Evolutionary conservation across 2,797 vertebrate genomes (phyloP), one percentile per base, ranked within the genome.

Genomic region (Leptoclinus maculatus): DNA sequence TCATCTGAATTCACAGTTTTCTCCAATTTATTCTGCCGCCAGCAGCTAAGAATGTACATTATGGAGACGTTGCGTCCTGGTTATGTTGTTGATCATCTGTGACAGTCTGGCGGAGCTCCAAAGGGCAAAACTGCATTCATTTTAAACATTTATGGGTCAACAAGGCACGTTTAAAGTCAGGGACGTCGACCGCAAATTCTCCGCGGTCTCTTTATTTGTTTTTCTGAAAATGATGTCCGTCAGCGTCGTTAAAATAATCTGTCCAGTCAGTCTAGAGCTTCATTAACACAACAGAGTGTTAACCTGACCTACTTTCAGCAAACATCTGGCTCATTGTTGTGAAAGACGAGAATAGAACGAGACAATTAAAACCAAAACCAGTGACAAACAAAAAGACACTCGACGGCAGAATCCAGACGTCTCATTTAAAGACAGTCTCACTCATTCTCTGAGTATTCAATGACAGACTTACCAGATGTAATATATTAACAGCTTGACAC

Each of bases 271-370:
- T 54, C 8, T 41, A 7, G n/a, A 63, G 27, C 49, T 34, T 64
- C n/a, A 60, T 51, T 38, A 25, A 54, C 79, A 74, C 25, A 59
- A 59, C 65, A 67, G 38, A 13, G 54, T 75, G 58, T 75, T 82
- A 77, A 77, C 69, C 78, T 66, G 88, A 88, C 86, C 86, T 79
- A 88, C 36, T 85, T 89, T 45, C n/a, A 11, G 56, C 29, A 74
- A 43, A 41, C 73, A 84, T 84, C 75, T 74, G 64, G 47, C 36
- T 2, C 62, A 72, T 83, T 83, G 60, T 74, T 62, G 23, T 39
- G 49, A 47, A 56, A n/a, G 27, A 64, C 79, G 59, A 81, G 87
- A 83, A 84, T 84, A 79, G 56, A 47, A 11, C 9, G 1, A 3
- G 43, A 58, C 62, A 58, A 77, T 82, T 78, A 73, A 76, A 82